Base-by-base conservation (phyloP, 2,113 vertebrate species). In the Cepphus grylle region DNA sequence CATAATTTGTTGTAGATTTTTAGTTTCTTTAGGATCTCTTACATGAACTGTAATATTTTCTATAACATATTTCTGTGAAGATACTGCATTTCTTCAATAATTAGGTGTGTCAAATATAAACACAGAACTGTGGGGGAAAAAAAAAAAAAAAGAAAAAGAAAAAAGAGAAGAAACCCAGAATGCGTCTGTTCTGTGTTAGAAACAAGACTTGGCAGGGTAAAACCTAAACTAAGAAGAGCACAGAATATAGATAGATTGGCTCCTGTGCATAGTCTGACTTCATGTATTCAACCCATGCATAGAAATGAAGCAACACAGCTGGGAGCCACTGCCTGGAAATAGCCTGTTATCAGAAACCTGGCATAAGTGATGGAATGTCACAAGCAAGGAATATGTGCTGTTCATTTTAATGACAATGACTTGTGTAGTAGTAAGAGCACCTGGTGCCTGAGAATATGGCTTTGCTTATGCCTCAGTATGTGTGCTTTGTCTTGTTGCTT, bases 281-380 rank as follows among this genome's bases (percentile, higher is more conserved):
- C 78, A 73, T 49, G 34, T 69, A 61, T 85, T 90, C 79, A 77
- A 12, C 5, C 25, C 45, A 62, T 86, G 62, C 78, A 88, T 69
- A 82, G 62, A 81, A 91, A 94, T 93, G 62, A 93, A 93, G 25
- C 36, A 90, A 66, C 62, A 67, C 81, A 96, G 96, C 85, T 96
- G 92, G 74, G 71, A 95, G 53, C 40, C 49, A 65, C 92, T 85
- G 84, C 58, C 45, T 94, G 66, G 61, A 96, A 96, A 91, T 65
- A 90, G 36, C 14, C 62, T 93, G 66, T 86, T 96, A 90, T 84
- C 74, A 94, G 58, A 91, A 94, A 65, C 25, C 27, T 82, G 50
- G 49, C 26, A 50, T 47, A 94, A 93, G n/a, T 91, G 58, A 88
- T 70, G 6, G 56, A 77, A 90, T 80, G 62, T 82, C 58, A 80